These are phyloP conservation scores for Entosphenus tridentatus DNA, from an alignment of 2,113 vertebrate species.

Conservation along the genomic window DNA sequence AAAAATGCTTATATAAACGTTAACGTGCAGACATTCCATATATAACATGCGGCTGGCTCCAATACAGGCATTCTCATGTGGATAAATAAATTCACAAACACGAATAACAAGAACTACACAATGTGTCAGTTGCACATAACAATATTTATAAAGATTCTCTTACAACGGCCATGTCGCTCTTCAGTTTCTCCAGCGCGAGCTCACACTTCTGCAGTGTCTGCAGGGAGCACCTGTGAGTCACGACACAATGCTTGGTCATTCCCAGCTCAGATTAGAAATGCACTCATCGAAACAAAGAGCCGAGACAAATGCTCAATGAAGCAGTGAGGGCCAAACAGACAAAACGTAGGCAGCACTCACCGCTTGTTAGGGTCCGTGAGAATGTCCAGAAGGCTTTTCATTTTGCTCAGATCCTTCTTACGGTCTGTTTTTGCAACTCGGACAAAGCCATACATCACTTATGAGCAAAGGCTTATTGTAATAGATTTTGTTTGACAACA, in stretches of 20 bases:
- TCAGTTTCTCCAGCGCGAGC: conserved; percentile 86
- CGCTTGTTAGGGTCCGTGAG: conserved; percentile 78
- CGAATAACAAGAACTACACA: neutral
- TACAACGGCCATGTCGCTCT: conserved; percentile 97
- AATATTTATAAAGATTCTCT: conserved; percentile 11
- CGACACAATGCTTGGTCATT: too few species aligned
- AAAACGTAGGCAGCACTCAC: conserved; percentile 20
- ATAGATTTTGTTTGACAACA: too few species aligned
- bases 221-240: conserved; percentile 44
- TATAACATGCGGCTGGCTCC: too few species aligned
- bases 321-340: neutral
- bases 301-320: too few species aligned
- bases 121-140: neutral
- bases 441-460: too few species aligned
- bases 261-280: too few species aligned
- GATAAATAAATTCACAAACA: neutral
- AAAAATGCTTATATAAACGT: too few species aligned
- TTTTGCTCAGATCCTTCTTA: conserved; percentile 94
- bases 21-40: too few species aligned
- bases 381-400: conserved; percentile 93
- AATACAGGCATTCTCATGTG: neutral
- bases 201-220: conserved; percentile 92
- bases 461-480: too few species aligned
- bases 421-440: conserved; percentile 30
- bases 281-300: too few species aligned